Conservation (phyloP, 2,888 invertebrate genomes). For the Abrostola triplasia region DNA sequence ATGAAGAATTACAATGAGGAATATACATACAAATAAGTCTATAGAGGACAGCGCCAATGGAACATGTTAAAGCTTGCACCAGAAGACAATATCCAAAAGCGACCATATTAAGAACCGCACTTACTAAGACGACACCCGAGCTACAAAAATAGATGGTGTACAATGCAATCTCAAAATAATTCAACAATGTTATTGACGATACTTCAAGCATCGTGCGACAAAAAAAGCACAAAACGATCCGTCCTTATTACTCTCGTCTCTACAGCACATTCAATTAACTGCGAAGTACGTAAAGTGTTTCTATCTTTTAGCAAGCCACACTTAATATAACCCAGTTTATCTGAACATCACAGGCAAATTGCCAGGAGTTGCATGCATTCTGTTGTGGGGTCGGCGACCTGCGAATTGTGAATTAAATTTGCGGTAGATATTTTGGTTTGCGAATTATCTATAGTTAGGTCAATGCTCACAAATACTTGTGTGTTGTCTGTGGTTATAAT, state of each 20-base stretch:
- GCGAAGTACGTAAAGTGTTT: constrained; percentile 45
- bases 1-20: too few relatives aligned
- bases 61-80: background rate
- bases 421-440: constrained; percentile 50
- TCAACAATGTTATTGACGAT: constrained; percentile 37
- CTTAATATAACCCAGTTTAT: constrained; percentile 62
- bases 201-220: constrained; percentile 8
- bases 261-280: constrained; percentile 43
- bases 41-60: too few relatives aligned
- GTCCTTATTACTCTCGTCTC: constrained; percentile 8
- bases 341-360: constrained; percentile 60
- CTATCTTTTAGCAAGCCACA: constrained; percentile 54
- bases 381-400: constrained; percentile 57
- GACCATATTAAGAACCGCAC: constrained; percentile 24
- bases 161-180: constrained; percentile 49
- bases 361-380: constrained; percentile 64
- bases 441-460: constrained; percentile 52
- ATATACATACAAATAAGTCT: too few relatives aligned
- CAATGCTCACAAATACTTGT: constrained; percentile 48
- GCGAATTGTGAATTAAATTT: constrained; percentile 57
- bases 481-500: background rate
- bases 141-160: constrained; percentile 35
- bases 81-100: background rate
- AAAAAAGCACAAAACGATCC: constrained; percentile 30
- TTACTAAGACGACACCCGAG: constrained; percentile 9